A percentile compares a stretch with the other conserved stretches of the same genome.
Conservation (phyloP, 2,113 vertebrate genomes). For the Promerops cafer region DNA sequence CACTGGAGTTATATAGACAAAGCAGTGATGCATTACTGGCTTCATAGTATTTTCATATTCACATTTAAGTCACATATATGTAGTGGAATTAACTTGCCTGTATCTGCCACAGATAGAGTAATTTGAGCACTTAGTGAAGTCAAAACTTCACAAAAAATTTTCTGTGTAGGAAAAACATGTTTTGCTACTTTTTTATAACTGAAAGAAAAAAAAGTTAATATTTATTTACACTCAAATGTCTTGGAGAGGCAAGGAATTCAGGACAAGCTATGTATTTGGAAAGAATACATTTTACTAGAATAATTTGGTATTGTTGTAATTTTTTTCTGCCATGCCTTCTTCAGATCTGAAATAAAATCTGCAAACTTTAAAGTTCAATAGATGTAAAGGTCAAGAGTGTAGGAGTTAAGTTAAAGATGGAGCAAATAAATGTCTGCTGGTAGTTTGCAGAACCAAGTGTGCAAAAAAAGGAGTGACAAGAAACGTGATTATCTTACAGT, state of each 20-base stretch:
- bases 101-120: background rate
- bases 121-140: background rate
- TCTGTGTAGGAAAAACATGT: background rate
- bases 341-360: background rate
- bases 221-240: background rate
- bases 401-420: background rate
- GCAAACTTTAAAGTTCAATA: background rate
- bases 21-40: background rate
- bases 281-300: background rate
- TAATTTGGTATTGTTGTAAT: background rate
- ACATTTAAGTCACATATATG: background rate
- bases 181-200: background rate
- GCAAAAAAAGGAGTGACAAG: accelerated
- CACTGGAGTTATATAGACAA: background rate
- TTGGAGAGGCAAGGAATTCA: background rate
- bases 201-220: background rate
- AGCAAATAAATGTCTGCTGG: background rate
- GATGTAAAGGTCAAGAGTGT: background rate
- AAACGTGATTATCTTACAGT: background rate
- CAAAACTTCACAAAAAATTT: background rate
- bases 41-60: background rate
- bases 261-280: background rate
- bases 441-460: background rate
- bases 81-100: background rate
- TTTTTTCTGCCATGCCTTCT: background rate